Evolutionary conservation across 2,888 invertebrate genomes (phyloP).

Genomic region (Choreutis nemorana): DNA sequence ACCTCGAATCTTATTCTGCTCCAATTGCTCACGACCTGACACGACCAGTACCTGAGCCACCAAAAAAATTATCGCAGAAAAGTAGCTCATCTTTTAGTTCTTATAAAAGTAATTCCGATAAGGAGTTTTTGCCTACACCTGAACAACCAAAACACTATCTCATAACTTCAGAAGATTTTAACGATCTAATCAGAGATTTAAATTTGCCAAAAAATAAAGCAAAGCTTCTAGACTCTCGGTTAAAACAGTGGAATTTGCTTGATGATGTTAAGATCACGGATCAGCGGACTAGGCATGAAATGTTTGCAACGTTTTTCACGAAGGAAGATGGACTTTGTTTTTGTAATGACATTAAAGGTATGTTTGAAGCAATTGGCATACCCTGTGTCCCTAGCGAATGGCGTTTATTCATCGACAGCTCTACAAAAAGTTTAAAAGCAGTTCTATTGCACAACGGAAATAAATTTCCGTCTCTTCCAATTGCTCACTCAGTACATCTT

Average conservation of each 20-base stretch:
- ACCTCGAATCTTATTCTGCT: constrained; percentile 11
- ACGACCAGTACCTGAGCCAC: constrained; percentile 13
- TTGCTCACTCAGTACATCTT: constrained; percentile 11
- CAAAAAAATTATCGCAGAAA: constrained; percentile 11
- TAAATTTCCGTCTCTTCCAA: constrained; percentile 13
- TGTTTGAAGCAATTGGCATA: constrained; percentile 14
- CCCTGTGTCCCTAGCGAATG: constrained; percentile 11
- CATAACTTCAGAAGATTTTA: constrained; percentile 10
- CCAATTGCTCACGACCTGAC: constrained; percentile 11
- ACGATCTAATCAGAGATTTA: constrained; percentile 3
- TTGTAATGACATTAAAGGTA: constrained; percentile 12
- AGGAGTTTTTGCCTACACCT: constrained; percentile 11
- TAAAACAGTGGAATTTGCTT: neutral
- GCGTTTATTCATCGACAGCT: constrained; percentile 15
- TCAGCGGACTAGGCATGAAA: neutral
- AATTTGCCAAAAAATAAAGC: neutral
- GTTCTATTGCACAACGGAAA: constrained; percentile 15
- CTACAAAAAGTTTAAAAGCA: constrained; percentile 15
- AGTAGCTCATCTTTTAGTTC: constrained; percentile 8
- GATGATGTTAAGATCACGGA: neutral
- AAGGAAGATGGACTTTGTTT: constrained; percentile 14
- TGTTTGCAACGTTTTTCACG: constrained; percentile 2
- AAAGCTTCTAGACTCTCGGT: neutral
- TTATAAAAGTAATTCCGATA: constrained; percentile 2
- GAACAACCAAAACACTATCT: constrained; percentile 10